Conservation (phyloP, 2,797 vertebrate genomes). For the Sebastes itinus region DNA sequence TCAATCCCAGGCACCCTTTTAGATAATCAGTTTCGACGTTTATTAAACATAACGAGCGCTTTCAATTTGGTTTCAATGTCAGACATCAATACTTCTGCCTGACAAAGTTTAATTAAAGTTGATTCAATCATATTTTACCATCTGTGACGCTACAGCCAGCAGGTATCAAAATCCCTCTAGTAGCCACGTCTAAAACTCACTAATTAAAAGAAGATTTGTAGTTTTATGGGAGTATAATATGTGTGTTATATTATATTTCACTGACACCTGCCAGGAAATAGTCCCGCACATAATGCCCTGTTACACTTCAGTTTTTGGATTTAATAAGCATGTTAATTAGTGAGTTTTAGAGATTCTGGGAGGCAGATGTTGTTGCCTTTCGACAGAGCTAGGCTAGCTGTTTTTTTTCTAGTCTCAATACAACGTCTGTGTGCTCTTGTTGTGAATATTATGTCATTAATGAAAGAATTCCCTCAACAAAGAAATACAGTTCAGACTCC, state of each 20-base stretch:
- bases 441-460: neutral
- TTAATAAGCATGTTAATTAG: neutral
- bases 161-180: too few species aligned
- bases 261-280: neutral
- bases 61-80: neutral
- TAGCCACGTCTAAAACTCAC: too few species aligned
- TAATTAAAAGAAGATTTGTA: too few species aligned
- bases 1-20: neutral
- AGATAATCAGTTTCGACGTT: neutral
- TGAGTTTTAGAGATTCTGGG: neutral
- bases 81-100: neutral
- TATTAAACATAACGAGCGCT: neutral
- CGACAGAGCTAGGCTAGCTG: neutral
- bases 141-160: too few species aligned
- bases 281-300: neutral
- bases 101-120: neutral
- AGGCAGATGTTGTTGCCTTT: neutral
- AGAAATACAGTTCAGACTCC: neutral
- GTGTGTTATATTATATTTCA: neutral
- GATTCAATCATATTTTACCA: too few species aligned
- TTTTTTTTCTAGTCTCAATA: neutral
- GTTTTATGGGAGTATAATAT: too few species aligned
- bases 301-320: neutral
- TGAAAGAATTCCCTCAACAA: neutral
- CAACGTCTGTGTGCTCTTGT: neutral